These are phyloP conservation scores for Rhingia campestris DNA, from an alignment of 2,888 invertebrate genomes.

Conservation along the genomic window DNA sequence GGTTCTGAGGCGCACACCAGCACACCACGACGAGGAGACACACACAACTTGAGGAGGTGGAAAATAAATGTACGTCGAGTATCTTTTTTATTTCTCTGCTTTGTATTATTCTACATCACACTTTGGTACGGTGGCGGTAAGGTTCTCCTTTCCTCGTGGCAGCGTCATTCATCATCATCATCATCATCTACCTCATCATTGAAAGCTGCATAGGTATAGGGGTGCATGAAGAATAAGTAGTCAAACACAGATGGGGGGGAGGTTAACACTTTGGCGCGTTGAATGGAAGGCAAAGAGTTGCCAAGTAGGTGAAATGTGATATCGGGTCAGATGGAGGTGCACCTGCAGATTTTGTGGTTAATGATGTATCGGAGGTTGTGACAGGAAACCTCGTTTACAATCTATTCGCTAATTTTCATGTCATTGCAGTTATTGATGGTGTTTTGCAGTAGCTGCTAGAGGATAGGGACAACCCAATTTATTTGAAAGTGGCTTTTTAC, in stretches of 20 bases:
- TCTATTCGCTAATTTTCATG: too few relatives aligned
- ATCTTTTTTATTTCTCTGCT: not conserved
- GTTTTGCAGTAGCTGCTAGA: too few relatives aligned
- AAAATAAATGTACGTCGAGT: constrained; percentile 31
- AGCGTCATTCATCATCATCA: constrained; percentile 63
- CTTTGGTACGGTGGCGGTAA: constrained; percentile 36
- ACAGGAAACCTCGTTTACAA: not conserved
- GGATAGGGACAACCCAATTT: too few relatives aligned
- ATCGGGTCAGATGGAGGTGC: constrained; percentile 39
- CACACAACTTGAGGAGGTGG: constrained; percentile 12
- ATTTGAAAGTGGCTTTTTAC: too few relatives aligned
- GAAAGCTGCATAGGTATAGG: constrained; percentile 9
- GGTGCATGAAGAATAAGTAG: constrained; percentile 23
- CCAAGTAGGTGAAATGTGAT: constrained; percentile 49
- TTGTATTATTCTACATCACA: constrained; percentile 40
- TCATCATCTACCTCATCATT: constrained; percentile 45
- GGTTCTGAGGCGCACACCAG: not conserved
- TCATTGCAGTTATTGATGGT: too few relatives aligned
- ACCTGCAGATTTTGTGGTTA: constrained; percentile 1
- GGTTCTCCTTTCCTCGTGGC: constrained; percentile 21
- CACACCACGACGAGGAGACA: not conserved
- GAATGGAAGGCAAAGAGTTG: constrained; percentile 59
- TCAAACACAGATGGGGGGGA: not conserved
- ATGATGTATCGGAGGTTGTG: not conserved
- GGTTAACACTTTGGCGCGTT: constrained; percentile 41